Evolutionary conservation across 1,140 invertebrate species (phyloP).

Genomic region (Pararge aegeria): DNA sequence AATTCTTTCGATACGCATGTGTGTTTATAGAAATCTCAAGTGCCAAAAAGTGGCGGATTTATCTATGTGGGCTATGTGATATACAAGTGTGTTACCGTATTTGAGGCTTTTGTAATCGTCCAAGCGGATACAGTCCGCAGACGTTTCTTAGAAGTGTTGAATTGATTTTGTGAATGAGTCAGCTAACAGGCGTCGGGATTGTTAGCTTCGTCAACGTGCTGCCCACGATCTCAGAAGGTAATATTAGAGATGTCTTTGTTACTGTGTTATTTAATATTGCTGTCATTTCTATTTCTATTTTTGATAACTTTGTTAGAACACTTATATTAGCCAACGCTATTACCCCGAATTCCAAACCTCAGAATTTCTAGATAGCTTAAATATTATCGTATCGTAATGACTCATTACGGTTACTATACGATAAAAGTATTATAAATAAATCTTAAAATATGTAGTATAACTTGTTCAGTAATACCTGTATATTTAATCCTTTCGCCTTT

Average conservation of each 20-base stretch:
- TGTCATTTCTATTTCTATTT: neutral
- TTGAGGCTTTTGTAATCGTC: constrained; percentile 46
- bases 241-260: constrained; percentile 26
- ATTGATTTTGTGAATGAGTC: constrained; percentile 75
- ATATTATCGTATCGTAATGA: too few species aligned
- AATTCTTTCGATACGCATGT: constrained; percentile 28
- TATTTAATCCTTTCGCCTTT: too few species aligned
- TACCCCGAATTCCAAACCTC: too few species aligned
- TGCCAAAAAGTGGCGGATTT: constrained; percentile 46
- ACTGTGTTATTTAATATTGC: neutral
- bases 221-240: constrained; percentile 75
- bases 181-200: constrained; percentile 74
- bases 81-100: constrained; percentile 55
- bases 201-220: constrained; percentile 76
- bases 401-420: too few species aligned
- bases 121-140: constrained; percentile 41
- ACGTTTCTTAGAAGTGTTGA: constrained; percentile 52
- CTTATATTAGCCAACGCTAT: too few species aligned
- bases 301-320: neutral
- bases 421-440: too few species aligned
- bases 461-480: too few species aligned
- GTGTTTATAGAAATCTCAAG: constrained; percentile 23
- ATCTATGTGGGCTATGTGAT: constrained; percentile 69
- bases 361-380: too few species aligned
- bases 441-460: too few species aligned